phyloP scores from a whole-genome alignment of 2,797 vertebrate genomes.

The Typhlichthys eigenmanni region DNA sequence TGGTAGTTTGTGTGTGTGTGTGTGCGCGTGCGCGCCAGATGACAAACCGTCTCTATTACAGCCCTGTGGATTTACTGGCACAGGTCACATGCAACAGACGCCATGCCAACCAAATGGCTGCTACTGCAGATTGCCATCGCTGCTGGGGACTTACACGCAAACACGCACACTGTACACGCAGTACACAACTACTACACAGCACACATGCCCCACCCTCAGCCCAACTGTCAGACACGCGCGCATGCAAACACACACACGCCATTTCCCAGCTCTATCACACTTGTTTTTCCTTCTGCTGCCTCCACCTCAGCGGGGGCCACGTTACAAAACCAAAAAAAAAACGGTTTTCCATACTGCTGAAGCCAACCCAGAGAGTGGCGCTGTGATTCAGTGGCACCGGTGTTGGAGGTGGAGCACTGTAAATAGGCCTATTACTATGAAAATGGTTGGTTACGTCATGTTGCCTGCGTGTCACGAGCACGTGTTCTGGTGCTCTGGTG shows the following conservation, averaged over 20 bases:
- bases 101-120: constrained; percentile 34
- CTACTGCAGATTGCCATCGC: constrained; percentile 25
- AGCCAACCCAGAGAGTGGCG: too few relatives aligned
- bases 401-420: too few relatives aligned
- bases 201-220: neutral
- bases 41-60: constrained; percentile 46
- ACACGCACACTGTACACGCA: constrained; percentile 1
- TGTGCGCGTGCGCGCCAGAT: constrained; percentile 10
- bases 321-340: too few relatives aligned
- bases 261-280: neutral
- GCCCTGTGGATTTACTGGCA: constrained; percentile 41
- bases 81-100: constrained; percentile 9
- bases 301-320: too few relatives aligned
- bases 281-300: too few relatives aligned
- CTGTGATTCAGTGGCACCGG: too few relatives aligned
- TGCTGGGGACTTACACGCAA: neutral
- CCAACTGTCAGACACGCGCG: neutral
- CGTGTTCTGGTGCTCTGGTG: too few relatives aligned
- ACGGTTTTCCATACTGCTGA: too few relatives aligned
- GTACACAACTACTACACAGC: constrained; percentile 6
- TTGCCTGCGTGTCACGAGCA: too few relatives aligned
- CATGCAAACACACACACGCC: constrained; percentile 9
- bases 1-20: neutral
- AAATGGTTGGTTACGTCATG: too few relatives aligned
- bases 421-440: too few relatives aligned